A percentile compares a stretch with the other conserved stretches of the same genome.
These are phyloP conservation scores for Sarcophaga carnaria DNA, from an alignment of 2,888 invertebrate genomes.

Conservation along the genomic window DNA sequence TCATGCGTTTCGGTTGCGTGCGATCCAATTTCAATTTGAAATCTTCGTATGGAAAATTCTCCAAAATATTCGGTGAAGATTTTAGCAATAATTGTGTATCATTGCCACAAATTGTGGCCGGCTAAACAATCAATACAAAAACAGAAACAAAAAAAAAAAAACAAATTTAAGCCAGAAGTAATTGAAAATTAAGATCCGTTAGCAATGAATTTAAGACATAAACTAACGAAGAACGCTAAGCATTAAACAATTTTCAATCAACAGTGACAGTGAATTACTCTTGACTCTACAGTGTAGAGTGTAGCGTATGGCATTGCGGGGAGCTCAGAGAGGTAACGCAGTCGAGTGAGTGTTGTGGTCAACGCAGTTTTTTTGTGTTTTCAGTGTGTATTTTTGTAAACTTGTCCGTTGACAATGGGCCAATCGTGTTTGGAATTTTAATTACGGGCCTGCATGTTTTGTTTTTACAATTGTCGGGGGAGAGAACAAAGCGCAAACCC, in stretches of 20 bases:
- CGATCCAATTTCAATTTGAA: constrained; percentile 73
- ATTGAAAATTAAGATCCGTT: constrained; percentile 18
- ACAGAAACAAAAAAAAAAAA: constrained; percentile 25
- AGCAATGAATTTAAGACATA: constrained; percentile 54
- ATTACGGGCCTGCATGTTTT: constrained; percentile 21
- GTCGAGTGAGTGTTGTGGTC: constrained; percentile 34
- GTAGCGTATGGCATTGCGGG: neutral
- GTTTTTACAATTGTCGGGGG: constrained; percentile 31
- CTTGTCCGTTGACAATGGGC: constrained; percentile 66
- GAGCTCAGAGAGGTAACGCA: neutral
- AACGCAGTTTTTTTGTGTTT: constrained; percentile 35
- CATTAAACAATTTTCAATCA: constrained; percentile 20
- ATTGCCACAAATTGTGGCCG: constrained; percentile 73
- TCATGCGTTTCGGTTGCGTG: constrained; percentile 69
- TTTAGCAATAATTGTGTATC: constrained; percentile 77
- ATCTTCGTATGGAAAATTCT: constrained; percentile 80
- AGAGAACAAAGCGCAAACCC: constrained; percentile 29
- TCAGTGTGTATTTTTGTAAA: constrained; percentile 51
- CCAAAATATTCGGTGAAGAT: constrained; percentile 81
- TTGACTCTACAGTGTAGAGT: neutral
- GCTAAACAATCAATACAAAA: constrained; percentile 33
- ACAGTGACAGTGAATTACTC: neutral
- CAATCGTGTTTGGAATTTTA: constrained; percentile 62
- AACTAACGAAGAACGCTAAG: constrained; percentile 47
- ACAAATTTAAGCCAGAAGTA: constrained; percentile 9